phyloP scores from a whole-genome alignment of 2,797 vertebrate species.

The Premnoplex brunnescens region DNA sequence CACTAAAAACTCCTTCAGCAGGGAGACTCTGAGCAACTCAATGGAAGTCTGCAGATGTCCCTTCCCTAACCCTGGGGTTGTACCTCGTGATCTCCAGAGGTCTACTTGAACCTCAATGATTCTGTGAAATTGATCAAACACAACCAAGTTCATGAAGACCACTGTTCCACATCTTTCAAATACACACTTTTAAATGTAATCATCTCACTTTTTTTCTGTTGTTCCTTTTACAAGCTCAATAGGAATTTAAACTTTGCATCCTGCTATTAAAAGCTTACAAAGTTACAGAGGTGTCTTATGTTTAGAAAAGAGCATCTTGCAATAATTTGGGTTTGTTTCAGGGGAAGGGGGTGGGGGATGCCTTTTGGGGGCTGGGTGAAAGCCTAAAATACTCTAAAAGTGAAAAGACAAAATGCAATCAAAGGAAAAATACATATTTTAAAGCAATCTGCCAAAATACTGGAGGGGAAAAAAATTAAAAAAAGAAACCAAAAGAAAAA shows the following conservation, averaged over 20 bases:
- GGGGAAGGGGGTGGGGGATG: rapidly evolving
- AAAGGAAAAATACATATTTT: background rate
- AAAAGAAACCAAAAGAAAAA: background rate
- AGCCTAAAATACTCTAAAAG: background rate
- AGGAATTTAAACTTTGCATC: background rate
- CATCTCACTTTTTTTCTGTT: background rate
- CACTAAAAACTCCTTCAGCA: background rate
- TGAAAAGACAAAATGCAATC: background rate
- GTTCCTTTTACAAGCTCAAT: background rate
- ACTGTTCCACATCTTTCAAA: background rate
- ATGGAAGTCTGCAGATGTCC: background rate
- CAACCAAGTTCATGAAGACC: background rate
- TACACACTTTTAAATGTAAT: background rate
- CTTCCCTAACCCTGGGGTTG: background rate
- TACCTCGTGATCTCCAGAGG: background rate
- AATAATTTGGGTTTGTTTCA: background rate
- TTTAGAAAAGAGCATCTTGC: background rate
- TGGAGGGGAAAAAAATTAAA: background rate
- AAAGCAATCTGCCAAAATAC: background rate
- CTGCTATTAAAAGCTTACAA: background rate
- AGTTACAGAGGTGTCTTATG: background rate
- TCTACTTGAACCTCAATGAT: background rate
- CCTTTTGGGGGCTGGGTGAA: background rate
- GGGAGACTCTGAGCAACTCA: background rate
- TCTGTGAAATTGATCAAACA: background rate